Evolutionary conservation across 2,797 vertebrate species (phyloP), one percentile per base, ranked within the genome.

Genomic region (Phrynocephalus vlangalii): DNA sequence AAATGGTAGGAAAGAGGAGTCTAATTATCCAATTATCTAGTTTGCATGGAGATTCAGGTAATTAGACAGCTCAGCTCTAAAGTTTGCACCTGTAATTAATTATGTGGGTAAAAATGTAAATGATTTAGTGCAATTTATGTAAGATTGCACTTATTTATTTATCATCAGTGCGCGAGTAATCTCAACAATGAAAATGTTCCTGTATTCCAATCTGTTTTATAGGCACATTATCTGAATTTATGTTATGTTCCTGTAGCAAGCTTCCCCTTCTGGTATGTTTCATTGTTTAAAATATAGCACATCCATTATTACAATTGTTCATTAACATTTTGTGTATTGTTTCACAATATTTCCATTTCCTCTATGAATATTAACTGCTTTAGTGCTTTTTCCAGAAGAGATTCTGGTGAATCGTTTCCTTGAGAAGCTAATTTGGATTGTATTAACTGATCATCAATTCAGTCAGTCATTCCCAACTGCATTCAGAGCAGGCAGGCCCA

Each of bases 1-100:
- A 91, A 87, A 90, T 88, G 44, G 30, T 56, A 86, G 68, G 44
- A 91, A 91, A 91, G 89, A 89, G 44, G 80, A 92, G 22, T 86
- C 63, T 84, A 93, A 94, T 93, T 95, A 93, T 90, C 73, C 73
- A 94, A 91, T 87, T 94, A 92, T 81, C 88, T 88, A 48, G 91
- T 90, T 86, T 90, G 85, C 83, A 89, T 82, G 90, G 89, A 91
- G 28, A 86, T 48, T 86, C 87, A 82, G 56, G 86, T 84, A 91
- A 94, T 93, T 91, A 90, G 79, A 5, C 79, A 91, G 18, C 50
- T 89, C 78, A 91, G 88, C 72, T 83, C 60, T 88, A 85, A 86
- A 56, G 82, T 86, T 93, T 92, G 85, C 85, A 60, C 70, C 83
- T 86, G 85, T 79, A 85, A 94, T 93, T 94, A 94, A 93, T 92